Evolutionary conservation across 1,140 invertebrate genomes (phyloP), one percentile per base, ranked within the genome.

Genomic region (Drosophila quadrilineata): DNA sequence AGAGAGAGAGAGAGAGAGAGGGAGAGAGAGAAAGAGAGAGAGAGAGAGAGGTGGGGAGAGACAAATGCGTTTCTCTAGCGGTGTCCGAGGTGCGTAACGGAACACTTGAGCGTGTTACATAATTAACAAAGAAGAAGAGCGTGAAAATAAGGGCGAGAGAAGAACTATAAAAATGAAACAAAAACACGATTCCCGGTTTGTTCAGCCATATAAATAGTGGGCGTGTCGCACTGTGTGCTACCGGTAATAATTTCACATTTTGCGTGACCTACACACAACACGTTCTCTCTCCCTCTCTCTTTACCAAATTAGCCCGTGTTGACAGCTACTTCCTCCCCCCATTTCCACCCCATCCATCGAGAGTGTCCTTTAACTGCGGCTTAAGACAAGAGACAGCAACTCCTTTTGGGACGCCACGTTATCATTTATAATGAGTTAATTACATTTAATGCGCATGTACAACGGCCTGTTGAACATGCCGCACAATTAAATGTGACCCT

Each of bases 351-450:
- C 17, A 14, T 19, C 43, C 41, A 21, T 8, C 14, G 14, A 21
- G 6, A 26, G 28, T 24, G 22, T 4, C 38, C 28, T 22, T 29
- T 29, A 43, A 33, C 35, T 56, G 36, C 57, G 50, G 59, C 75
- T 74, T 74, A 67, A 70, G 77, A 73, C 64, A 40, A 8, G 3
- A 45, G 38, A 41, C 66, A 53, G 68, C 62, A 54, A 59, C 54
- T 72, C 71, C 57, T 31, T 57, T 75, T 21, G 65, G n/a, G n/a
- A n/a, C n/a, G 54, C 66, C 62, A 74, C 71, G 77, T 84, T 84
- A 84, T 84, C 77, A 84, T 84, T 84, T 84, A 84, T 84, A 84
- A 84, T 85, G 77, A 84, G 77, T 84, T 84, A 84, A 84, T 84
- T 84, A 84, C 77, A 74, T 84, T 84, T 85, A 84, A 84, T 84